Base-by-base conservation (phyloP, 64 coral and sea anemone genomes). In the Exaiptasia diaphana region DNA sequence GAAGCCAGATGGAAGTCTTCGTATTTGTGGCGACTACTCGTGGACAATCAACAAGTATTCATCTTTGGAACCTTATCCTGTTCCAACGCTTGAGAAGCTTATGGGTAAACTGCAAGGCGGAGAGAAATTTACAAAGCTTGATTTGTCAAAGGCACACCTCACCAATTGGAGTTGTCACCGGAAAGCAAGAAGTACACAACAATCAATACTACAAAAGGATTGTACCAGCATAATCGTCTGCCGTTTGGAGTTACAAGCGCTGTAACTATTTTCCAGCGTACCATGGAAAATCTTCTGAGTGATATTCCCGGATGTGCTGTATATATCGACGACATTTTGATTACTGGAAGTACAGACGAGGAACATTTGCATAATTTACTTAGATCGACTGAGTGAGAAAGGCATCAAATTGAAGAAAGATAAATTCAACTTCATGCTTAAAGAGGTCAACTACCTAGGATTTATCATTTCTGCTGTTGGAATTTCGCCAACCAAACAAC, bases 241-340 rank as follows among this genome's bases (percentile, higher is more conserved):
- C 86, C 85, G 20, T 87, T 24, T 30, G 71, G 83, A 67, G 83
- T 87, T 45, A 77, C 83, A 10, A 75, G 41, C 48, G 83, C 72
- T 17, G 71, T 57, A 36, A 73, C 71, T 35, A 87, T 87, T 27
- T 87, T 87, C 40, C 83, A 87, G 45, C 53, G 74, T 4, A 87
- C 80, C 37, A 28, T 83, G 23, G 80, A 87, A 68, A 67, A 59
- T 22, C 17, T 77, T 25, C 71, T 87, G 67, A 71, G 71, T 67
- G 83, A 61, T 23, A 77, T 65, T 36, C 82, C 81, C 15, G 39
- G 63, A 33, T 68, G 36, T 0, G 76, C 76, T 26, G 65, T 55
- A 13, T 86, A 74, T 74, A 87, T 78, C 20, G 73, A 87, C 38
- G 73, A 87, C 84, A 83, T 87, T 38, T 59, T 62, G 10, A 18